Evolutionary conservation across 2,888 invertebrate genomes (phyloP), one percentile per base, ranked within the genome.

Genomic region (Punctoribates punctum): DNA sequence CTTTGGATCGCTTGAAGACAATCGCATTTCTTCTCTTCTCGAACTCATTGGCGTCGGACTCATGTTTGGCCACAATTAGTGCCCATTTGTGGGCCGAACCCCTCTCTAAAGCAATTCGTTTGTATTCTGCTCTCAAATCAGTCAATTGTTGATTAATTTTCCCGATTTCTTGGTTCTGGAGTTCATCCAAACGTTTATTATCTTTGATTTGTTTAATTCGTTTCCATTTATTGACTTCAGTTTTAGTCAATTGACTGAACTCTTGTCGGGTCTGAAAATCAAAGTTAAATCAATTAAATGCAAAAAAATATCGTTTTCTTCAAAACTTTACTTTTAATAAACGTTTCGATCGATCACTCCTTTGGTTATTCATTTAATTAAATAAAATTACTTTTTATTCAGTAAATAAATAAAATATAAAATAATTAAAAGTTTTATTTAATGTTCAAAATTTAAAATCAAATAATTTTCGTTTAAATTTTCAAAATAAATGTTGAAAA

Each of bases 11-110:
- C 6, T 65, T 65, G 34, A 34, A 9, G 2, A 65, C 65, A 15
- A 15, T 34, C 5, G 3, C 9, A 8, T 65, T 2, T 34, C 65
- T 4, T 65, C 65, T 27, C 29, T 65, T 65, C 17, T 34, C 29
- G 17, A 65, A 65, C 29, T 34, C 29, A 29, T 65, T 65, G 5
- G 6, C 6, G 3, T 65, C 29, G 2, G 1, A 6, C 65, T 65
- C 65, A 2, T 65, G 65, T 65, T 65, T 8, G 6, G 29, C 34
- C 29, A 65, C 34, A 34, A 65, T 5, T 29, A 29, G 65, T 34
- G 65, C 65, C 65, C 29, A 65, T 29, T 17, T 5, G n/a, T 65
- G 65, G 11, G 65, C 65, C 11, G 9, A 65, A 65, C 65, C 65
- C n/a, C 34, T 65, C 34, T 65, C 65, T 29, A 3, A 34, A 15